Evolutionary conservation across 2,888 invertebrate species (phyloP).

Genomic region (Ethmia dodecea): DNA sequence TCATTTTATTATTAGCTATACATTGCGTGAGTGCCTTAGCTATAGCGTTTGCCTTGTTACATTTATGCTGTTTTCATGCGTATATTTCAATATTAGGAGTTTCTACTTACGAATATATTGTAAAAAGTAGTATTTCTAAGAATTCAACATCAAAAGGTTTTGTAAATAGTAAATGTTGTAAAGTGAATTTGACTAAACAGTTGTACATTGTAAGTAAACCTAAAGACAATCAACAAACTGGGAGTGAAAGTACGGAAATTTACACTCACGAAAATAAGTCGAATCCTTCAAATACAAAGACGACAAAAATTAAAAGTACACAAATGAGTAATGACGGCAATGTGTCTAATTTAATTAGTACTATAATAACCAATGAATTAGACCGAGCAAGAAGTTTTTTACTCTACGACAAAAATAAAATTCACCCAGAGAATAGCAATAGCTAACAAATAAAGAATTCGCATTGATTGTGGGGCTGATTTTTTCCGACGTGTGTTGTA

Average conservation of each 20-base stretch:
- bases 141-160: no score
- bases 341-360: conserved; percentile 44
- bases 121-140: conserved; percentile 39
- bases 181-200: background rate
- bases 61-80: conserved; percentile 92
- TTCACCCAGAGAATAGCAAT: conserved; percentile 45
- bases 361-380: conserved; percentile 53
- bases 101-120: conserved; percentile 94
- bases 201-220: background rate
- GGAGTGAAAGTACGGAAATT: no score
- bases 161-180: background rate
- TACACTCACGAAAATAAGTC: no score
- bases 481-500: no score
- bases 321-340: conserved; percentile 24
- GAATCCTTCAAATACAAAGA: no score
- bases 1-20: conserved; percentile 63
- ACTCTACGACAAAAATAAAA: conserved; percentile 54
- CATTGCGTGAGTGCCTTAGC: conserved; percentile 85
- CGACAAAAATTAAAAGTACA: no score
- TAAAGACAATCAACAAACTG: background rate
- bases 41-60: conserved; percentile 86
- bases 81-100: conserved; percentile 90
- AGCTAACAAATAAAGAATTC: conserved; percentile 2
- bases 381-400: conserved; percentile 52
- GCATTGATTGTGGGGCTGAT: no score